Base-by-base conservation (phyloP, 2,888 invertebrate species). In the Cenopis cana region DNA sequence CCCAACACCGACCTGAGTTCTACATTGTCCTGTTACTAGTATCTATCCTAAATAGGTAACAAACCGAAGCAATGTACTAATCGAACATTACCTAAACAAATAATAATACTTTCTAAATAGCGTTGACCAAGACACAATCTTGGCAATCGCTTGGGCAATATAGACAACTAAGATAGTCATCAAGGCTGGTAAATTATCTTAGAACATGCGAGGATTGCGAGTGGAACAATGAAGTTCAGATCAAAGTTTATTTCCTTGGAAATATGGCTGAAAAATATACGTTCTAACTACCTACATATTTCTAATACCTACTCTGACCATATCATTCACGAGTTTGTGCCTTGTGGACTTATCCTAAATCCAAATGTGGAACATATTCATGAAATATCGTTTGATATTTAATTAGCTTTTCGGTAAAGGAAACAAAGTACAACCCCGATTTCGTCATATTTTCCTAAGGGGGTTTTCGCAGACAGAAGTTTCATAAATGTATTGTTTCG, bases 51-150 rank as follows among this genome's bases (percentile, higher is more conserved):
- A 17, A 29, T 24, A 54, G 54, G 24, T 54, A 29, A 14, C 24
- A 52, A 52, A 52, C 18, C 20, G 4, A 52, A 52, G 20, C 84
- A 95, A 94, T 89, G 97, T 97, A 91, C 90, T 81, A 49, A 54
- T 72, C 54, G n/a, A 60, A 46, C 67, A 50, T 29, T 55, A 55
- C 52, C 36, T 64, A 64, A 41, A 64, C 54, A 41, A 65, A 55
- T 54, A 20, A 64, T 17, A 52, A 50, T 52, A 68, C 68, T 68
- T 68, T 68, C 68, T 68, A 55, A 55, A 62, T 18, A 38, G 10
- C 49, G 49, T 69, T 69, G 69, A 69, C 69, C 69, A 69, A 68
- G 52, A 55, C 24, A 55, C 24, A 54, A 56, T 56, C 38, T 17
- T 5, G 6, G 46, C 46, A 59, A 17, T 18, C 41, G 41, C 66